Base-by-base conservation (phyloP, 2,113 vertebrate species). In the Atlantisia rogersi region DNA sequence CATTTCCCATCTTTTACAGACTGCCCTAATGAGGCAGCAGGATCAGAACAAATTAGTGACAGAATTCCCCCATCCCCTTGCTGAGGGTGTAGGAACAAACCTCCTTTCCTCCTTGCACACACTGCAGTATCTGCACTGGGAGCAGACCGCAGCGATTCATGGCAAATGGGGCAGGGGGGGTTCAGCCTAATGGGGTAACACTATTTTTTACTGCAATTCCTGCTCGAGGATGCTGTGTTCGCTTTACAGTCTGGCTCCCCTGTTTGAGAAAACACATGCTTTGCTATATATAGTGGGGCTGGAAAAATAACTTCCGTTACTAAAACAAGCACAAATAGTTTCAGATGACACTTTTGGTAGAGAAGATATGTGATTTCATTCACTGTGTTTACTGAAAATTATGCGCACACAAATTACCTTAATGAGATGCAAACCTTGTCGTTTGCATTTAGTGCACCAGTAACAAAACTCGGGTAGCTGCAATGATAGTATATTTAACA, bases 1-100 rank as follows among this genome's bases (percentile, higher is more conserved):
- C 70, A 35, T 40, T 91, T 94, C 70, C 88, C 69, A 69, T 93
- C 82, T 92, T 91, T 69, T 88, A 75, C 74, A 87, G 88, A 19
- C 35, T 55, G 74, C 73, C 82, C 88, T 95, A 97, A 97, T 96
- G 95, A 97, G 97, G 95, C 94, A 93, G 85, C 88, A 86, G 86
- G 84, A 96, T 96, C 92, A 94, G 97, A 96, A 96, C 97, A 97
- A 97, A 97, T 97, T 97, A 97, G 94, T 22, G 91, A 35, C 91
- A 96, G 88, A 94, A 94, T 92, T 95, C 70, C 94, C 83, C 88
- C 8, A 5, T 82, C 75, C 81, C 81, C 60, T 78, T 3, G 58
- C 86, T 92, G 58, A 1, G 1, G 1, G 70, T 9, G 48, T 18
- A 90, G 91, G 91, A 83, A 78, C 75, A 94, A 94, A 95, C 39